Evolutionary conservation across 92 coral and sea anemone species (phyloP).

Genomic region (Palythoa heliodiscus): DNA sequence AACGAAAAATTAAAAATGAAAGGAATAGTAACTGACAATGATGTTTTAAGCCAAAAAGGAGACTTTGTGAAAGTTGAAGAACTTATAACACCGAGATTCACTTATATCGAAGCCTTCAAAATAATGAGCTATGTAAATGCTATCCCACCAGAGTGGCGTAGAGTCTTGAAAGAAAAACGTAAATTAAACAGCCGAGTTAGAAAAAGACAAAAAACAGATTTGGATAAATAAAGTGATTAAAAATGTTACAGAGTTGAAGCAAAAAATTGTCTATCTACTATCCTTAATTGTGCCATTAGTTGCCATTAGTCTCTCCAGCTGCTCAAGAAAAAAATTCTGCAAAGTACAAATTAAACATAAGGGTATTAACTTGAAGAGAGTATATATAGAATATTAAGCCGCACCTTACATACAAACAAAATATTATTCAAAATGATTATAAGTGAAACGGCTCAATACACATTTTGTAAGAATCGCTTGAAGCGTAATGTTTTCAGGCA

Average conservation of each 20-base stretch:
- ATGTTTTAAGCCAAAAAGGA: constrained; percentile 22
- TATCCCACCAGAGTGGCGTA: not conserved
- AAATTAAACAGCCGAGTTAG: not conserved
- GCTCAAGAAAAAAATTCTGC: not conserved
- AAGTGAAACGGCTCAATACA: too few species aligned
- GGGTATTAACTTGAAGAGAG: not conserved
- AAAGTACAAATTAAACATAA: not conserved
- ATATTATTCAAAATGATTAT: too few species aligned
- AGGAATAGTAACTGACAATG: constrained; percentile 9
- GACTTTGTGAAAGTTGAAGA: not conserved
- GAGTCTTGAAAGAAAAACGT: too few species aligned
- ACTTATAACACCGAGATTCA: not conserved
- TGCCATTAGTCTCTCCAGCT: not conserved
- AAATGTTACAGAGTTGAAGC: constrained; percentile 4
- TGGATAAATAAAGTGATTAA: not conserved
- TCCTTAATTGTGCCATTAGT: too few species aligned
- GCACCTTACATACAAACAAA: not conserved
- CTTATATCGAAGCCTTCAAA: not conserved
- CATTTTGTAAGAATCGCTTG: too few species aligned
- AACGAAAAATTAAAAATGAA: not conserved
- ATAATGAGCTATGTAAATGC: not conserved
- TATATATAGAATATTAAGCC: not conserved
- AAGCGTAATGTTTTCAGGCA: too few species aligned
- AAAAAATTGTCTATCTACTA: not conserved
- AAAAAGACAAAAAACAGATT: not conserved